Base-by-base conservation (phyloP, 2,113 vertebrate species). In the Cebidichthys violaceus region DNA sequence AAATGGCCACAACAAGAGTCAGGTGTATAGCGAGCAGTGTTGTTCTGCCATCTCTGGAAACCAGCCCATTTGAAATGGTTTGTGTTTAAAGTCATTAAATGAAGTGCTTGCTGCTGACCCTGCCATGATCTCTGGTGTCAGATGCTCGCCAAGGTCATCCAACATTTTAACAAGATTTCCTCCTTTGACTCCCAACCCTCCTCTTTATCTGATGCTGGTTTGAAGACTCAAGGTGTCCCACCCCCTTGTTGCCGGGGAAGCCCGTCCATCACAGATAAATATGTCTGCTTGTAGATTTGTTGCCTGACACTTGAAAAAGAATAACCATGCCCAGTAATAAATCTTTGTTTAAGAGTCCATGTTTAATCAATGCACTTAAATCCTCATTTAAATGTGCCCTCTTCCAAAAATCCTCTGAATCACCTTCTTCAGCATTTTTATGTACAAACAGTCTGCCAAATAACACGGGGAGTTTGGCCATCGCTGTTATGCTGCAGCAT, bases 101-200 rank as follows among this genome's bases (percentile, higher is more conserved):
- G 87, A 94, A 96, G 94, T 95, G 95, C 94, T 93, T 73, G 70
- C 84, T 83, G 82, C 83, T 94, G 94, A 94, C 92, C 93, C 87
- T 87, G 86, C 86, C 88, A 79, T 90, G 90, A 94, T 90, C 92
- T 86, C 91, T 92, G 84, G 93, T 93, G 94, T 95, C 94, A 91
- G 83, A 92, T 85, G 87, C 87, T 89, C 77, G 90, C 91, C 92
- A 94, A 95, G 94, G 94, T 94, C 93, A 95, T 92, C 92, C 88
- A 84, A 92, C 92, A 93, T 95, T 93, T 95, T 94, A 96, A 94
- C 94, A 93, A 95, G 94, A 96, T 95, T 94, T 91, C 62, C 75
- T 86, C 55, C 57, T 27, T 76, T 66, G 79, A 37, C 81, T 75
- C 70, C 69, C 39, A 9, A 79, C 60, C 81, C 57, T 69, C 22